Percentiles rank a stretch among this genome's conserved stretches.
phyloP scores from a whole-genome alignment of 2,113 vertebrate species.

The Oxyruncus cristatus region DNA sequence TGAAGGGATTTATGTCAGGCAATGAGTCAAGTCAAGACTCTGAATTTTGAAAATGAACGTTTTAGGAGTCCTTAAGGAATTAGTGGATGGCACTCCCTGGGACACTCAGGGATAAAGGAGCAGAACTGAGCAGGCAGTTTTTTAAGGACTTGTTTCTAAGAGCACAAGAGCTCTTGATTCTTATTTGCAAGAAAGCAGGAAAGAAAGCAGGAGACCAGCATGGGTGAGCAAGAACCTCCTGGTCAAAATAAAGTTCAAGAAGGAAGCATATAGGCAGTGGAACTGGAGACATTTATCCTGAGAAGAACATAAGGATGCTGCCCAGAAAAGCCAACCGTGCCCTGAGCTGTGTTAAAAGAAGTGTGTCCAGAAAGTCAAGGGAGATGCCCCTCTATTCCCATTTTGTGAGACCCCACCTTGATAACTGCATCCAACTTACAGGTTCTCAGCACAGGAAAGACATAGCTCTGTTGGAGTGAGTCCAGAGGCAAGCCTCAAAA shows the following conservation, averaged over 20 bases:
- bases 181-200: not conserved
- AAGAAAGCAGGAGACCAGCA: not conserved
- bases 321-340: not conserved
- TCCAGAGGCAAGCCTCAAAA: not conserved
- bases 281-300: not conserved
- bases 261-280: not conserved
- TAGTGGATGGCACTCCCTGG: not conserved
- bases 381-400: not conserved
- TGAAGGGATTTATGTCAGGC: not conserved
- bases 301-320: not conserved
- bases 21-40: not conserved
- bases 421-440: not conserved
- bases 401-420: not conserved
- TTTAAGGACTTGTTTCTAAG: not conserved
- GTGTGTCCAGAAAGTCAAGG: not conserved
- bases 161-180: not conserved
- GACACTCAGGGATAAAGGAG: not conserved
- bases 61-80: not conserved
- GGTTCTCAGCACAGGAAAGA: not conserved
- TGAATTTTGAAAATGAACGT: not conserved
- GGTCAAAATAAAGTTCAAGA: not conserved
- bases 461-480: not conserved
- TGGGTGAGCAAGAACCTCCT: not conserved
- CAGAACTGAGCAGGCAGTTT: not conserved
- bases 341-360: not conserved